Conservation (phyloP, 2,797 vertebrate genomes). For the Apogon talboti region DNA sequence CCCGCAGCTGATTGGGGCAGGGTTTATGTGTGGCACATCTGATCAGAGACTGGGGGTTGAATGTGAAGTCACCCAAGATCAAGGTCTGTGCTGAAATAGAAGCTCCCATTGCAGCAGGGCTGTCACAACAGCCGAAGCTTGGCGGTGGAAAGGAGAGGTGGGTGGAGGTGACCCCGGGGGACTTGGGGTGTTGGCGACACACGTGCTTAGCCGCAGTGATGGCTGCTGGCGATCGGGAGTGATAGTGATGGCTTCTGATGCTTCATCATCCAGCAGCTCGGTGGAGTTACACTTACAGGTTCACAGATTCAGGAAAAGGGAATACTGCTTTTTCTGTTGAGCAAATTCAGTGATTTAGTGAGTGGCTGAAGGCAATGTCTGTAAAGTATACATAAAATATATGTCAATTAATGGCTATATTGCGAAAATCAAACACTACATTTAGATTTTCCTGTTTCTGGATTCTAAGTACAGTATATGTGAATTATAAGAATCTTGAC, state of each 20-base stretch:
- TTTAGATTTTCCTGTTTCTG: neutral
- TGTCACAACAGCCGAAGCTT: constrained; percentile 68
- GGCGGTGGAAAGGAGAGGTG: constrained; percentile 46
- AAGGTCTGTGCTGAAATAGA: constrained; percentile 68
- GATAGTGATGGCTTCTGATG: constrained; percentile 53
- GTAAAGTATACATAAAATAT: neutral
- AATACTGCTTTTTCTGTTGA: neutral
- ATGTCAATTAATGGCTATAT: neutral
- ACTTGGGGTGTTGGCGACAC: constrained; percentile 43
- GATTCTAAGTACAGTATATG: neutral
- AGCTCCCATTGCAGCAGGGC: constrained; percentile 62
- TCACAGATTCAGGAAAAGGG: constrained; percentile 12
- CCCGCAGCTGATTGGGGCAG: constrained; percentile 40
- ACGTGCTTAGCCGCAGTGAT: constrained; percentile 49
- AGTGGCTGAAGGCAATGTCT: neutral
- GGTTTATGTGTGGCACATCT: constrained; percentile 60
- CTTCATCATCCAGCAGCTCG: constrained; percentile 49
- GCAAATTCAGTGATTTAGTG: neutral
- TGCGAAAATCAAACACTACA: constrained; percentile 1
- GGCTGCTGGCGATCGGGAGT: constrained; percentile 35
- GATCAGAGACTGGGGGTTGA: constrained; percentile 61
- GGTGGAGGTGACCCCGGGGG: constrained; percentile 69
- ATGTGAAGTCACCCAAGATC: constrained; percentile 67
- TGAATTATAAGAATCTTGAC: too few species aligned
- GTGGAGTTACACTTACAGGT: constrained; percentile 17